These are phyloP conservation scores for Zhengitettix transpicula DNA, from an alignment of 2,888 invertebrate genomes.

Conservation along the genomic window DNA sequence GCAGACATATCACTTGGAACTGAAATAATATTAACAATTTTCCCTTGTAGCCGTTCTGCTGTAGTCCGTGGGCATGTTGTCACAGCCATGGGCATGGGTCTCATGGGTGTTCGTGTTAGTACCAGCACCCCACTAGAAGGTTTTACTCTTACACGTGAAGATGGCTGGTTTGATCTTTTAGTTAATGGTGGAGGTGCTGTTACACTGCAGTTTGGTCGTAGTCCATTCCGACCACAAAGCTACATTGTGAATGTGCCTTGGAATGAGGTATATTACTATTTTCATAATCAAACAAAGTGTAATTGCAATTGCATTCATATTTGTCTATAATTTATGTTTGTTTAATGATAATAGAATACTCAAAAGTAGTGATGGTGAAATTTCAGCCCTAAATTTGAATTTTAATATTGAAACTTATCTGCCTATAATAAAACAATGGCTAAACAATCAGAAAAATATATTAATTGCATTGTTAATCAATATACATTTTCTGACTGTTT, in stretches of 20 bases:
- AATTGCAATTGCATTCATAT: no score
- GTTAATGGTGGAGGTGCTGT: constrained; percentile 99
- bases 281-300: background rate
- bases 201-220: constrained; percentile 81
- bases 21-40: no score
- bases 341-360: no score
- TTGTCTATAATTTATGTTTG: no score
- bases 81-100: constrained; percentile 76
- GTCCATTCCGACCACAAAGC: constrained; percentile 75
- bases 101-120: constrained; percentile 90
- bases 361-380: no score
- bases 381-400: no score
- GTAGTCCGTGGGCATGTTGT: constrained; percentile 92
- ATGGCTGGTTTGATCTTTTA: constrained; percentile 93
- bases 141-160: constrained; percentile 81
- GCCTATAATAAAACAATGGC: no score
- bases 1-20: no score
- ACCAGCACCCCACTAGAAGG: constrained; percentile 91
- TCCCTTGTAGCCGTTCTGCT: constrained; percentile 65
- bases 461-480: no score
- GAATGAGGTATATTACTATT: constrained; percentile 54
- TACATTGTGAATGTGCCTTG: constrained; percentile 87
- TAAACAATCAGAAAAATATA: no score
- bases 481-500: no score
- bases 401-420: no score